phyloP scores from a whole-genome alignment of 2,113 vertebrate species.

The Centropus unirufus region DNA sequence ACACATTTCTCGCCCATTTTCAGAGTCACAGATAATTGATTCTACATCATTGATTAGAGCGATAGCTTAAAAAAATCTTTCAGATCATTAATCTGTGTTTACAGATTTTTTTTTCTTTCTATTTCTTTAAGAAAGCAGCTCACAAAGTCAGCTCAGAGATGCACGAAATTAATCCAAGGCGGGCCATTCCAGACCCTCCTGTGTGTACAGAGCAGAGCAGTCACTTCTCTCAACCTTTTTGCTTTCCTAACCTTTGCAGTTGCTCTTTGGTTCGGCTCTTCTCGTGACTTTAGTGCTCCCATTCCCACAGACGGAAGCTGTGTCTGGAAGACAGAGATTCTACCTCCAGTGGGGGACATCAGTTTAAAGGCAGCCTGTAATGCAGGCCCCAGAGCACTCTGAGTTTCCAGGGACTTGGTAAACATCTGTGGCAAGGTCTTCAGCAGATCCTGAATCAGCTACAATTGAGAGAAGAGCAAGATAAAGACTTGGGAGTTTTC shows the following conservation, averaged over 20 bases:
- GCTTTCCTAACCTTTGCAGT: slow-evolving; percentile 85
- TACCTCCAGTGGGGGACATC: slow-evolving; percentile 92
- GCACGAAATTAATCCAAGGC: neutral
- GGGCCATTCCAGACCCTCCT: neutral
- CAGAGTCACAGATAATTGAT: neutral
- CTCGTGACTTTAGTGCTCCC: slow-evolving; percentile 89
- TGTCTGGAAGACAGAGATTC: slow-evolving; percentile 94
- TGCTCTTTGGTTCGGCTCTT: slow-evolving; percentile 91
- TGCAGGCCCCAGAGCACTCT: slow-evolving; percentile 92
- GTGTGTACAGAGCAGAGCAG: neutral
- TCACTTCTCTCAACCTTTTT: neutral
- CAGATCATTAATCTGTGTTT: neutral
- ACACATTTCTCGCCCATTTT: neutral
- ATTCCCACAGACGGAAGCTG: slow-evolving; percentile 92
- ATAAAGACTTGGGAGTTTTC: neutral
- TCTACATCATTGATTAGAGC: neutral
- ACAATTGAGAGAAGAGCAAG: slow-evolving; percentile 43
- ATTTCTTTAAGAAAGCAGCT: neutral
- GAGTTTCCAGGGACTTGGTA: slow-evolving; percentile 92
- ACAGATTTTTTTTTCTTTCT: neutral
- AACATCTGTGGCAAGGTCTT: slow-evolving; percentile 92
- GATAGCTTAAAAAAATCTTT: neutral
- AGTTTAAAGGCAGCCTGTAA: slow-evolving; percentile 94
- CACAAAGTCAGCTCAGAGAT: neutral
- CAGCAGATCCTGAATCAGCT: slow-evolving; percentile 95